Evolutionary conservation across 2,113 vertebrate genomes (phyloP), one percentile per base, ranked within the genome.

Genomic region (Illadopsis cleaveri): DNA sequence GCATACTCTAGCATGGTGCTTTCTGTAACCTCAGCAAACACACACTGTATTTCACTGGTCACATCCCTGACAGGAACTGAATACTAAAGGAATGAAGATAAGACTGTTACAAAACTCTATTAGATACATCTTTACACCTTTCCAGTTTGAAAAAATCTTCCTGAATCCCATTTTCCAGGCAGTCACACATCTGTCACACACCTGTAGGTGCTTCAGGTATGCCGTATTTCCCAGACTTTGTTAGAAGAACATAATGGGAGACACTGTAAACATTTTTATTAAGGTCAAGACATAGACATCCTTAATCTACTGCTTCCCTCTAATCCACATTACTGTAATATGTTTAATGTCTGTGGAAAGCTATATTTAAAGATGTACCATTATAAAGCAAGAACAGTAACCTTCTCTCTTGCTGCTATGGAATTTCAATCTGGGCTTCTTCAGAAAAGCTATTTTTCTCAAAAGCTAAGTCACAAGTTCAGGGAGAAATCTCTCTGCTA

Each of bases 401-500:
- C 42, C 30, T 95, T 72, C 72, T 86, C 88, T 81, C 68, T 90
- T 54, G 66, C 35, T 88, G 78, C 58, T 82, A 57, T 80, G 90
- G 58, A 83, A 89, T 73, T 76, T 81, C 86, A 85, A 89, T 82
- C 37, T 37, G 27, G 73, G 72, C 31, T 95, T 93, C 94, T 94
- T 76, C 87, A 90, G 66, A 70, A 90, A 94, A 86, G 76, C 87
- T 89, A 45, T 93, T 93, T 94, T 96, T 80, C 76, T 87, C 70
- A 62, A 72, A 90, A 94, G 62, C 82, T 78, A 87, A 97, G 84
- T 85, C 94, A 94, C 80, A 97, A 94, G 91, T 94, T 96, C 92
- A 96, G 80, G 89, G 86, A 93, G 90, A 97, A 95, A 96, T 85
- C 78, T 89, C 77, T 95, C 68, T 86, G 94, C 87, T 91, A 88